Conservation (phyloP, 2,797 vertebrate genomes). For the Premnoplex brunnescens region DNA sequence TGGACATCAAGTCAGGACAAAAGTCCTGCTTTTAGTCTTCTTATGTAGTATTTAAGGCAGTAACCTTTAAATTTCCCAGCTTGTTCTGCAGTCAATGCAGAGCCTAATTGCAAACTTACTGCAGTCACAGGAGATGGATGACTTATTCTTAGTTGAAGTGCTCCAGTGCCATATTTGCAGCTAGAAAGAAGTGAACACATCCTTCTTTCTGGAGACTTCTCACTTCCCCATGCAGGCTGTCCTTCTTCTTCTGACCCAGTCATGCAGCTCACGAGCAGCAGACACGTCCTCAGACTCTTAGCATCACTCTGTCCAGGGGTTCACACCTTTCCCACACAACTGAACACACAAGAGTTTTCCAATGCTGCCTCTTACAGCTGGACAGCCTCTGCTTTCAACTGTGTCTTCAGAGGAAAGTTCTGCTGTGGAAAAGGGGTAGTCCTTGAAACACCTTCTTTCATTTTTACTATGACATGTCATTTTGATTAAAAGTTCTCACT, state of each 20-base stretch:
- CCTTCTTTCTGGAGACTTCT: neutral
- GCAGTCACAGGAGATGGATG: neutral
- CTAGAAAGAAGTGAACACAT: neutral
- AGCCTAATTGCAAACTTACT: neutral
- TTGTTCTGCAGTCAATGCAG: neutral
- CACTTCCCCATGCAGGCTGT: accelerated
- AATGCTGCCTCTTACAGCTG: neutral
- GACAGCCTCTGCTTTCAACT: neutral
- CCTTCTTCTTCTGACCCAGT: neutral
- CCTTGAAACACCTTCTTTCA: neutral
- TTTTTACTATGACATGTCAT: neutral
- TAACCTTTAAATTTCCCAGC: neutral
- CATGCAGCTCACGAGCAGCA: neutral
- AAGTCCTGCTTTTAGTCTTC: neutral
- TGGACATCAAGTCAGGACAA: accelerated
- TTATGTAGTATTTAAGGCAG: neutral
- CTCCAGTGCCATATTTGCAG: neutral
- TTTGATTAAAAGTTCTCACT: neutral
- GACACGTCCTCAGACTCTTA: accelerated
- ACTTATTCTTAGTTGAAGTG: neutral
- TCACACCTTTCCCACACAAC: neutral
- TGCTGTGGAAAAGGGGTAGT: neutral
- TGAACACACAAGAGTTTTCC: neutral
- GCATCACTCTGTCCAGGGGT: neutral
- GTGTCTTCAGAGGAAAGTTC: neutral